phyloP scores from a whole-genome alignment of 1,140 invertebrate species.

The Octopus sinensis region DNA sequence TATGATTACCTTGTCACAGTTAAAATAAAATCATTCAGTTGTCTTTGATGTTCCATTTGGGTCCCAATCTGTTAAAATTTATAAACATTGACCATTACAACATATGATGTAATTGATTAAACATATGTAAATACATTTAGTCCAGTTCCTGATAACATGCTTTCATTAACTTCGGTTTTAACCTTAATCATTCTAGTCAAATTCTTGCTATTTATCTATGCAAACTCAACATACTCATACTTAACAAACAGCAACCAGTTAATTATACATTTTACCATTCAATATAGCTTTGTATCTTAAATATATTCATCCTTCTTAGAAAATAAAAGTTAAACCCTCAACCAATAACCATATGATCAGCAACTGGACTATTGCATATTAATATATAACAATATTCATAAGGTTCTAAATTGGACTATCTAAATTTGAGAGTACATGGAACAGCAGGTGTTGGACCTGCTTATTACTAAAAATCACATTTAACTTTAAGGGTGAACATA shows the following conservation, averaged over 20 bases:
- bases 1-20: slow-evolving; percentile 69
- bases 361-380: background rate
- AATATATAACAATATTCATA: background rate
- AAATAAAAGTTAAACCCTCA: background rate
- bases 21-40: slow-evolving; percentile 70
- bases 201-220: too few relatives aligned
- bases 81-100: background rate
- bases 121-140: slow-evolving; percentile 17
- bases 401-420: background rate
- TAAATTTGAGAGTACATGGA: background rate
- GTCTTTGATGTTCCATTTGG: slow-evolving; percentile 66
- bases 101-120: slow-evolving; percentile 14
- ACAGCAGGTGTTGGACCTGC: background rate
- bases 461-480: background rate
- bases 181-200: slow-evolving; percentile 11
- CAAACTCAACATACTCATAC: too few relatives aligned
- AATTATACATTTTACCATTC: too few relatives aligned
- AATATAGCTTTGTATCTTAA: too few relatives aligned
- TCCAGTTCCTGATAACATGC: background rate
- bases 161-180: slow-evolving; percentile 12
- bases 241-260: too few relatives aligned
- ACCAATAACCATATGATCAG: background rate
- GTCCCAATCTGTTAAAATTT: slow-evolving; percentile 59
- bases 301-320: too few relatives aligned
- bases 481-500: background rate